Evolutionary conservation across 2,888 invertebrate species (phyloP), one percentile per base, ranked within the genome.

Genomic region (Trichogramma evanescens): DNA sequence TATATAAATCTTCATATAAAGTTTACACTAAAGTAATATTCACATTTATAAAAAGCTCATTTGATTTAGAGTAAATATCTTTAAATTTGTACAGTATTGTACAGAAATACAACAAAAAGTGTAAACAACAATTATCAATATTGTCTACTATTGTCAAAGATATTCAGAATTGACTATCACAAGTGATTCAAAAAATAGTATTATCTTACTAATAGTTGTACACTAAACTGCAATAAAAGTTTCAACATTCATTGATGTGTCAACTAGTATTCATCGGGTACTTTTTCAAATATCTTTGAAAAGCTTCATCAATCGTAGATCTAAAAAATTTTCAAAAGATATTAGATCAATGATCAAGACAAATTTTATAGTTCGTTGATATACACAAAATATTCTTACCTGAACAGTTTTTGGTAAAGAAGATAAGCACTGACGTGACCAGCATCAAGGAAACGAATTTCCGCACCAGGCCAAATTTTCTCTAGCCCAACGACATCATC

Each of bases 381-480:
- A 38, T 46, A 50, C 38, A 13, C 41, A 40, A 8, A 53, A 52
- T 38, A 26, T 43, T 42, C 5, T 43, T 80, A 94, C 94, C 95
- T 88, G 80, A 96, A 96, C 38, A 89, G 80, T 70, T 89, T 88
- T 74, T 93, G 90, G 75, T 94, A 89, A 70, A 92, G 83, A 55
- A 96, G 83, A 74, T 95, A 95, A 0, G 93, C 93, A 68, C 88
- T 85, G 4, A 97, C 90, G 77, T 97, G 97, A 0, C 94, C 94
- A 4, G 91, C 88, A 76, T 95, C 87, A 13, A 97, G 83, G 75
- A 89, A 93, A 60, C 92, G 86, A 50, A 96, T 86, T 75, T 94
- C 92, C 3, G 88, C 88, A 3, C 93, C 95, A 0, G 95, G 95
- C 97, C 97, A 97, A 69, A 97, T 86, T 71, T 94, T 89, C 69